Percentiles rank a stretch among this genome's conserved stretches.
These are phyloP conservation scores for Acholoe squamosa DNA, from an alignment of 2,888 invertebrate species.

Conservation along the genomic window DNA sequence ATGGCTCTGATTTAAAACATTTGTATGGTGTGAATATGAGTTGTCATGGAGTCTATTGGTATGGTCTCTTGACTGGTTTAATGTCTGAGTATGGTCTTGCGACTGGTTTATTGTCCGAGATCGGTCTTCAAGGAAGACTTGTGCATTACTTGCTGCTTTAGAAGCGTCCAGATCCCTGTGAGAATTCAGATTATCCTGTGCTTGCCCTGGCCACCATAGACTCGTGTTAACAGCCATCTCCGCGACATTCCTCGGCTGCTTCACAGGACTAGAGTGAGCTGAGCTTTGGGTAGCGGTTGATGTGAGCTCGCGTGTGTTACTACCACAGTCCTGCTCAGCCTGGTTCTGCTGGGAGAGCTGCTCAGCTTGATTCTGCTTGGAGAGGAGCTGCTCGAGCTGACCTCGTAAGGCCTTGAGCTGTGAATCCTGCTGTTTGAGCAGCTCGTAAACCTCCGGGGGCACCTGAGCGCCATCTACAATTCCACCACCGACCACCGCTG, in stretches of 20 bases:
- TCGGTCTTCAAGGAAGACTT: too few species aligned
- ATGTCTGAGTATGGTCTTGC: neutral
- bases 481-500: neutral
- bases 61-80: neutral
- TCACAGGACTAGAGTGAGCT: neutral
- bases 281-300: slow-evolving; percentile 53
- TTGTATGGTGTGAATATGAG: neutral
- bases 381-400: slow-evolving; percentile 78
- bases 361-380: slow-evolving; percentile 70
- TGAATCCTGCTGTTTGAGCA: slow-evolving; percentile 78
- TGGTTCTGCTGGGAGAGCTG: neutral
- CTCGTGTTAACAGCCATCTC: slow-evolving; percentile 75
- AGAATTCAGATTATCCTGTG: neutral
- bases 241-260: slow-evolving; percentile 48
- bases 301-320: neutral
- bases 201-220: neutral
- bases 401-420: slow-evolving; percentile 79
- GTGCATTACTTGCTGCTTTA: neutral
- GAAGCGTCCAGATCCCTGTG: neutral
- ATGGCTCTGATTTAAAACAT: neutral
- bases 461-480: neutral
- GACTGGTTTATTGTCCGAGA: neutral
- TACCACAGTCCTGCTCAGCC: neutral
- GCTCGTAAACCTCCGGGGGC: slow-evolving; percentile 77
- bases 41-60: too few species aligned